Base-by-base conservation (phyloP, 2,113 vertebrate species). In the Brienomyrus longianalis region DNA sequence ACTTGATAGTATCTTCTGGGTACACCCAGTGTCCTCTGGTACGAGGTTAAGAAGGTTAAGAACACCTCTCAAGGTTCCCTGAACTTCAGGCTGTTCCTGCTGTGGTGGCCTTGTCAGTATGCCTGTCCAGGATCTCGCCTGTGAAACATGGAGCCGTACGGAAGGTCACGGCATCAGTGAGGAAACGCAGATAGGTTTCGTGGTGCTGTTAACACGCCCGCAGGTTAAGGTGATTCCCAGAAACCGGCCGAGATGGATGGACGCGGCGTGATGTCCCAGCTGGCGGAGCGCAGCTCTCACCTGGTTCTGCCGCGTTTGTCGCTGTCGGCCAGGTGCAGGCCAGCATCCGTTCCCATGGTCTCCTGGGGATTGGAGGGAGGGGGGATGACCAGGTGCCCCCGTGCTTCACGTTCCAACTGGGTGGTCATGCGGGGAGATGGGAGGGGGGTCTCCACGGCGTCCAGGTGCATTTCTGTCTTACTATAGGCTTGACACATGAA, bases 301-400 rank as follows among this genome's bases (percentile, higher is more conserved):
- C 54, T 88, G 86, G 7, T 3, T 45, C n/a, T 21, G 31, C 35
- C 27, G 17, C 9, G 48, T 48, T n/a, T 62, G 21, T 43, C 74
- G 19, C 5, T 52, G 66, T 89, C 5, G 48, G 1, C 70, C 88
- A 51, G 54, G 86, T 27, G 86, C 23, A n/a, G 21, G 86, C 31
- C 5, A 62, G 54, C 87, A 48, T 39, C 59, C 62, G 88, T 52
- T 91, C 88, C 83, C 86, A 56, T 87, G 90, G 86, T 87, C 90
- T 80, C 86, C 84, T 86, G 80, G 87, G 80, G 84, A 45, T 19
- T 8, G 77, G 86, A 62, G 88, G 52, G 87, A 19, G 87, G 21
- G 77, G 89, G 85, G 90, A 90, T 83, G 91, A 89, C 91, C 93
- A 93, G 90, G 92, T 92, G 92, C 86, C 88, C 19, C 23, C 35